Conservation (phyloP, 1,140 invertebrate genomes). For the Aphelenchoides fujianensis region DNA sequence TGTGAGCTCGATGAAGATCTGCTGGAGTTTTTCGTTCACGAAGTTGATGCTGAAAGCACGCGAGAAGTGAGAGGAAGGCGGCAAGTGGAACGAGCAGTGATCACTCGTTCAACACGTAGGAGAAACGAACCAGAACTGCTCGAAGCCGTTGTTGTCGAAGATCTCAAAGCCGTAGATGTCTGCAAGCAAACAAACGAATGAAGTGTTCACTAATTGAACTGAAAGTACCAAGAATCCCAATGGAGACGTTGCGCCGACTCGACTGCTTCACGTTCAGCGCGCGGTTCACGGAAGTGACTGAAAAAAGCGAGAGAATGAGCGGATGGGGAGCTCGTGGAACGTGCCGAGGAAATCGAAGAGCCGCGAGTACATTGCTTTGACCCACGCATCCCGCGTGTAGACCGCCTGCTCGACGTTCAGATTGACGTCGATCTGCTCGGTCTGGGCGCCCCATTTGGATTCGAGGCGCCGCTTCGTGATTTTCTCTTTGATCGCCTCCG, state of each 20-base stretch:
- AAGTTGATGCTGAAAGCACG: constrained; percentile 92
- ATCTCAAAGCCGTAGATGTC: constrained; percentile 86
- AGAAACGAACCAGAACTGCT: constrained; percentile 81
- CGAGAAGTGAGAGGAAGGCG: neutral
- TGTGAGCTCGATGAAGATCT: constrained; percentile 99
- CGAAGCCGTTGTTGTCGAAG: constrained; percentile 94
- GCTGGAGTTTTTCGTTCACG: constrained; percentile 98
- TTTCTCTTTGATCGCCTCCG: constrained; percentile 76
- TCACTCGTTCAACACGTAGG: no score
- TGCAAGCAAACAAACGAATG: constrained; percentile 32
- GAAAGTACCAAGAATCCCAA: constrained; percentile 98
- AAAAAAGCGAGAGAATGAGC: constrained; percentile 13
- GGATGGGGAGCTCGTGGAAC: constrained; percentile 55
- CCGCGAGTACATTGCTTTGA: constrained; percentile 71
- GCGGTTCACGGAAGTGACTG: constrained; percentile 55
- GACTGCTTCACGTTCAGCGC: constrained; percentile 67
- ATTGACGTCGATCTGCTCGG: constrained; percentile 82
- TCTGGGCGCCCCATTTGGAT: constrained; percentile 92
- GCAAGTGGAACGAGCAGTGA: no score
- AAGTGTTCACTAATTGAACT: constrained; percentile 92
- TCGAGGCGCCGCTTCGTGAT: constrained; percentile 98
- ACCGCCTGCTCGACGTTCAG: constrained; percentile 71
- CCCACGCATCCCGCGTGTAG: constrained; percentile 71
- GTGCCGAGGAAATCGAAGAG: constrained; percentile 73
- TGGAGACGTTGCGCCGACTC: constrained; percentile 98